Evolutionary conservation across 2,113 vertebrate genomes (phyloP), one percentile per base, ranked within the genome.

Genomic region (Electrona antarctica): DNA sequence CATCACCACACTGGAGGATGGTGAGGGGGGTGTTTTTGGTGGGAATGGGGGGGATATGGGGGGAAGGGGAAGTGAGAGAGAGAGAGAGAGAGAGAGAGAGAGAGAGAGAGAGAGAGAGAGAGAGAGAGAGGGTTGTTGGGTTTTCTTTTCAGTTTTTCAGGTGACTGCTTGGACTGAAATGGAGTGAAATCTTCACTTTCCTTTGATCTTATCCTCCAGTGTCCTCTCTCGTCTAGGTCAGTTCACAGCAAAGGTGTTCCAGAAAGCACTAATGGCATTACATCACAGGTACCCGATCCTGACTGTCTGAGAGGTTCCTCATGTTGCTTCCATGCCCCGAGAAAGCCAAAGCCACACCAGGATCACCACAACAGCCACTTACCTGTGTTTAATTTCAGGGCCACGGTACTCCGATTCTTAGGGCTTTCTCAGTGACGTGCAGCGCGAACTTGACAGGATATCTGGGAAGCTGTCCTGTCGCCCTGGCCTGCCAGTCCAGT

Each of bases 1-100:
- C 88, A 87, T 95, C 84, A 95, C 93, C 66, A 95, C 94, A 28
- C 74, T 93, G 76, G 93, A 95, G 84, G 93, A 94, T 57, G 92
- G 93, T 94, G 90, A 91, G 87, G 28, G 60, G 48, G 62, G 60
- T 28, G 0, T 49, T 65, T 56, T 28, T 11, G 65, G 21, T 21
- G 50, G 8, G n/a, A 51, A 47, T 15, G 9, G 11, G 65, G 9
- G 7, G 49, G 14, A 5, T 45, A 8, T 56, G 29, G 41, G 54
- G 45, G 54, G 52, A 52, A 45, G 54, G 45, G 1, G 33, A 6
- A 41, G 21, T 12, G 55, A 5, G 65, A 46, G 13, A 9, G 41
- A 46, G n/a, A n/a, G n/a, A n/a, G n/a, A n/a, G n/a, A n/a, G n/a
- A n/a, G n/a, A n/a, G n/a, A n/a, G n/a, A n/a, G 8, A 62, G 41